Evolutionary conservation across 2,797 vertebrate species (phyloP).

Genomic region (Myotis findleyi): DNA sequence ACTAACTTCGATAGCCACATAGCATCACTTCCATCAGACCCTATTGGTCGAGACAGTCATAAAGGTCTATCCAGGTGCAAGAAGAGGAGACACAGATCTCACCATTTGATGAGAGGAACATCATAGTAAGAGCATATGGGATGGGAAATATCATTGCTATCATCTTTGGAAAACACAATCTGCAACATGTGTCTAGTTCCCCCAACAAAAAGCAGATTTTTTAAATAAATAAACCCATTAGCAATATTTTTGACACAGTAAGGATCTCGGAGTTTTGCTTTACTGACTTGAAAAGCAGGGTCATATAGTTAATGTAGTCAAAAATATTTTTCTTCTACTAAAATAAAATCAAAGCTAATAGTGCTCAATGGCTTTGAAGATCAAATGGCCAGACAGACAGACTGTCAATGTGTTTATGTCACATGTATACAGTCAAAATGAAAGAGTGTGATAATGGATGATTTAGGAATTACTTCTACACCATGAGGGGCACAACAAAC

Average conservation of each 20-base stretch:
- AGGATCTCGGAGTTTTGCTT: neutral
- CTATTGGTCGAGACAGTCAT: neutral
- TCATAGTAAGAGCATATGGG: neutral
- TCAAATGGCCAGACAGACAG: neutral
- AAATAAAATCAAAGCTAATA: conserved; percentile 44
- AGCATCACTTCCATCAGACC: neutral
- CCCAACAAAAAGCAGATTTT: neutral
- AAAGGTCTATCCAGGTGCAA: neutral
- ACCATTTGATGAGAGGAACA: neutral
- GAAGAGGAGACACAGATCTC: neutral
- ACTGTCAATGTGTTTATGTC: neutral
- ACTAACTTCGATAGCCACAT: neutral
- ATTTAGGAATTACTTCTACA: neutral
- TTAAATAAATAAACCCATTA: neutral
- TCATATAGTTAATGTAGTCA: neutral
- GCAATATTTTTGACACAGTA: conserved; percentile 36
- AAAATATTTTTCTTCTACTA: neutral
- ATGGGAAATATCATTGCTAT: neutral
- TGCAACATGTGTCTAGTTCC: neutral
- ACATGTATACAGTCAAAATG: neutral
- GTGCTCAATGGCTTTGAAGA: conserved; percentile 3
- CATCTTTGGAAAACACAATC: neutral
- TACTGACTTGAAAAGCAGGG: neutral
- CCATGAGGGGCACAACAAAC: neutral
- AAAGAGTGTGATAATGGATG: neutral